These are phyloP conservation scores for Tachysurus fulvidraco DNA, from an alignment of 2,113 vertebrate genomes.

Conservation along the genomic window DNA sequence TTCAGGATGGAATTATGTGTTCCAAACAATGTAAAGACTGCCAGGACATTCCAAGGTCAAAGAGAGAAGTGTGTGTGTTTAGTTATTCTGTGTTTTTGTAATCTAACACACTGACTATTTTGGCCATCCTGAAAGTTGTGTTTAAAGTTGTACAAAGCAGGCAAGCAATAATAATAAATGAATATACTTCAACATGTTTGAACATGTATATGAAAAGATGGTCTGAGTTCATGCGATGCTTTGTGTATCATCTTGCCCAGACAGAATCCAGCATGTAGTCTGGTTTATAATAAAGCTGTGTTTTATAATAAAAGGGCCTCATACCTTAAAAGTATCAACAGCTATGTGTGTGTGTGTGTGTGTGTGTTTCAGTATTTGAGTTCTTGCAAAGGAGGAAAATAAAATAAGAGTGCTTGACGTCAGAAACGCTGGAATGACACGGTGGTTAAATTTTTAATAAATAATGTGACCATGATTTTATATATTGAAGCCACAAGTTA, in stretches of 20 bases:
- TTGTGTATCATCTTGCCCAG: background rate
- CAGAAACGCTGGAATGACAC: background rate
- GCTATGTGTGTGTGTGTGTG: background rate
- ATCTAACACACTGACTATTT: background rate
- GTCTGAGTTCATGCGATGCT: background rate
- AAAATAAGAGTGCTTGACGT: background rate
- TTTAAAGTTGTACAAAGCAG: constrained; percentile 8
- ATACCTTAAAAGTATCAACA: background rate
- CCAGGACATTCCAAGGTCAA: constrained; percentile 49
- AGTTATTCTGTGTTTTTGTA: background rate
- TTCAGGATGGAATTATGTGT: constrained; percentile 24
- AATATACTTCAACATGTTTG: background rate
- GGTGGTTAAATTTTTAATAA: background rate
- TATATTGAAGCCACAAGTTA: no score
- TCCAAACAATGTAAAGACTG: constrained; percentile 1
- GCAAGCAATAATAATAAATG: background rate
- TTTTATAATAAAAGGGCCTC: constrained; percentile 5
- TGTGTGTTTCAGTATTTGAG: background rate
- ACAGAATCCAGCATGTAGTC: background rate
- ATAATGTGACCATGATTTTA: background rate
- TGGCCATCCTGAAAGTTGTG: background rate
- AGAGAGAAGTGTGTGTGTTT: background rate
- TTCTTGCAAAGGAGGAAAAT: background rate
- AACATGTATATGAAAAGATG: background rate
- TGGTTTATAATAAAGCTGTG: constrained; percentile 5